These are phyloP conservation scores for Edolisoma coerulescens DNA, from an alignment of 2,113 vertebrate genomes.

Conservation along the genomic window DNA sequence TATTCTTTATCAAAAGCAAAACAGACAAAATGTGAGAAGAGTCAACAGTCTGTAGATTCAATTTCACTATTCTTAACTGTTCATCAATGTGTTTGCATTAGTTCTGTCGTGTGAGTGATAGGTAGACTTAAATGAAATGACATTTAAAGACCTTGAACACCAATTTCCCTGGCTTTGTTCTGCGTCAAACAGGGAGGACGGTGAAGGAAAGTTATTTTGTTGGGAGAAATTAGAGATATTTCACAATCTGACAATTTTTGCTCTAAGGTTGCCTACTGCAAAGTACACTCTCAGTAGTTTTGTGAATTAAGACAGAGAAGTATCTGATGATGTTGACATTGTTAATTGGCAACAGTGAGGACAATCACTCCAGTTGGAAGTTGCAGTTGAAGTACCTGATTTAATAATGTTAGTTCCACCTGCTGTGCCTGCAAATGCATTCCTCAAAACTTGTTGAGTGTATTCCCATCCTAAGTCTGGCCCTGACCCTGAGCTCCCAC, in stretches of 20 bases:
- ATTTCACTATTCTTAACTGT: not conserved
- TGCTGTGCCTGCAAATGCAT: not conserved
- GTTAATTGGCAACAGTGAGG: not conserved
- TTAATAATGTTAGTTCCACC: not conserved
- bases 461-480: not conserved
- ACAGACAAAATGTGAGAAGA: not conserved
- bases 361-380: not conserved
- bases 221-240: not conserved
- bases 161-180: not conserved
- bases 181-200: not conserved
- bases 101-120: not conserved
- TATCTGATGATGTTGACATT: not conserved
- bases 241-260: not conserved
- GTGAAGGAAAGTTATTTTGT: not conserved
- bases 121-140: not conserved
- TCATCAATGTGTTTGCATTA: not conserved
- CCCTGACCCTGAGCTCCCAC: not conserved
- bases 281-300: not conserved
- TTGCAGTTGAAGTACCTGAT: not conserved
- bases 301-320: not conserved
- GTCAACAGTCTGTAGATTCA: not conserved
- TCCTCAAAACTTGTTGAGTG: not conserved
- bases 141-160: not conserved
- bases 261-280: not conserved
- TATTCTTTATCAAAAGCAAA: not conserved